Conservation (phyloP, 2,888 invertebrate species). For the Pollenia angustigena region DNA sequence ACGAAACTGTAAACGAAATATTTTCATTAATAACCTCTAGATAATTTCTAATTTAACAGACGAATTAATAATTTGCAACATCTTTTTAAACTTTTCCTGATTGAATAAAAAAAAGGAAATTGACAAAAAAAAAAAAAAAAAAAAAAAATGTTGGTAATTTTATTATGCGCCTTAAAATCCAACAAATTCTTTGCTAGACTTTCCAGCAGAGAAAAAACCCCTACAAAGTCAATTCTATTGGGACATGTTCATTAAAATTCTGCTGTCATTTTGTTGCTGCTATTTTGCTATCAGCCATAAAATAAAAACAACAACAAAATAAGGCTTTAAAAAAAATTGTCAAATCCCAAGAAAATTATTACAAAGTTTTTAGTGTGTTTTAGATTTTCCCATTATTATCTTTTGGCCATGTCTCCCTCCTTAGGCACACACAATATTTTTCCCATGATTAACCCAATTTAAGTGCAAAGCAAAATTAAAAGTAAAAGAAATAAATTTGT, state of each 20-base stretch:
- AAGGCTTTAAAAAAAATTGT: slow-evolving; percentile 10
- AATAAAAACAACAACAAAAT: background rate
- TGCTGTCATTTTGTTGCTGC: background rate
- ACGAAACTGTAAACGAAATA: background rate
- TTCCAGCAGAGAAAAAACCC: background rate
- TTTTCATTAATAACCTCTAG: slow-evolving; percentile 2
- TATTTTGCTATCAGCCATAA: background rate
- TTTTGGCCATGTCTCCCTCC: background rate
- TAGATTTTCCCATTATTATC: slow-evolving; percentile 17
- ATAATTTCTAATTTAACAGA: slow-evolving; percentile 8
- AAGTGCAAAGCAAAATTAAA: background rate
- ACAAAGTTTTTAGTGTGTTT: background rate
- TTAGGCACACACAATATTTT: slow-evolving; percentile 17
- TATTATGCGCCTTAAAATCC: background rate
- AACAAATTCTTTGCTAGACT: background rate
- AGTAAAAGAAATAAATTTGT: background rate
- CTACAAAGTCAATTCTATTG: background rate
- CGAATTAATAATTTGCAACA: background rate
- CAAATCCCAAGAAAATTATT: slow-evolving; percentile 25
- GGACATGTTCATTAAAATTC: slow-evolving; percentile 1
- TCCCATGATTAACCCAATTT: slow-evolving; percentile 45
- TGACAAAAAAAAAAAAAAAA: background rate
- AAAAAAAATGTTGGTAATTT: background rate
- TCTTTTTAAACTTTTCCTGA: background rate
- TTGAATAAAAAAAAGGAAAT: background rate